Base-by-base conservation (phyloP, 2,113 vertebrate genomes). In the Psilopogon haemacephalus region DNA sequence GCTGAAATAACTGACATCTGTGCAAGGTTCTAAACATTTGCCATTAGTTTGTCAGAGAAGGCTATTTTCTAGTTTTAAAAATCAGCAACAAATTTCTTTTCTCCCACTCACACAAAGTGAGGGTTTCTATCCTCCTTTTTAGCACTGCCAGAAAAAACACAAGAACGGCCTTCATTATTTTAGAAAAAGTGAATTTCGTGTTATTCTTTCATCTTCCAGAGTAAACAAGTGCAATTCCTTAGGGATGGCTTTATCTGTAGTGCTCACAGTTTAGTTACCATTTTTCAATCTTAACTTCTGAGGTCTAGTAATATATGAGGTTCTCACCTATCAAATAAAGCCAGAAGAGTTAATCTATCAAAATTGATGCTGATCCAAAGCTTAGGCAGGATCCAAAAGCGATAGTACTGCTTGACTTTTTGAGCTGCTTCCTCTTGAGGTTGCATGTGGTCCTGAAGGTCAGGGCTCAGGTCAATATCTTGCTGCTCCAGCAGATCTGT, bases 291-390 rank as follows among this genome's bases (percentile, higher is more conserved):
- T 67, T 85, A 64, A 48, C 37, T 74, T 70, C 15, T 50, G 17
- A 55, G 18, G 21, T 65, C 54, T 40, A 62, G 38, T 46, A 71
- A 59, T 11, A 50, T 14, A 84, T 2, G 12, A 92, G 32, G 16
- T 85, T 84, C 97, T 96, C 92, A 99, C 99, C 99, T 99, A 97
- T 99, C 99, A 93, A 99, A 99, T 85, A 99, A 97, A 4, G 99
- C 99, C 97, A 99, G 97, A 95, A 99, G 98, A 26, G 99, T 99
- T 94, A 99, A 98, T 96, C 99, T 98, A 97, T 99, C 99, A 95
- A 99, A 99, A 98, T 98, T 98, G 95, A 99, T 98, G 74, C 99
- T 98, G 65, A 99, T 98, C 99, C 99, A 99, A 35, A 99, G 95
- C 88, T 98, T 98, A 21, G 99, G 99, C 71, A 99, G 97, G 65